phyloP scores from a whole-genome alignment of 92 coral and sea anemone genomes.

The Zoanthus sociatus region DNA sequence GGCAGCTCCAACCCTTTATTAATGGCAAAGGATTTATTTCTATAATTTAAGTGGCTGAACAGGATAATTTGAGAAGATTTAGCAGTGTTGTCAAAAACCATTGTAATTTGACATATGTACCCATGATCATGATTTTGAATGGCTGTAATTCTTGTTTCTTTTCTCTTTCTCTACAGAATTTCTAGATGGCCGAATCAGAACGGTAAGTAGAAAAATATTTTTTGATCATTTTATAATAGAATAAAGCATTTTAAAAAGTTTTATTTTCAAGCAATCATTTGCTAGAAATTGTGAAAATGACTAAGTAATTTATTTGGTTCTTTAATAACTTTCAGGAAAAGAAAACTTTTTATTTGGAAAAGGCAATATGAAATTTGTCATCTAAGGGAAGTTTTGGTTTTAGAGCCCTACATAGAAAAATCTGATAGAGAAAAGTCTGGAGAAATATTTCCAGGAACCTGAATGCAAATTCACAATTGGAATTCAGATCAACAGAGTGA shows the following conservation, averaged over 20 bases:
- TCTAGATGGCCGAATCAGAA: not conserved
- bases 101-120: not conserved
- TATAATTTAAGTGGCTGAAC: too few species aligned
- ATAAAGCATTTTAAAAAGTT: not conserved
- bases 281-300: not conserved
- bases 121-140: not conserved
- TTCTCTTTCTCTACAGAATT: not conserved
- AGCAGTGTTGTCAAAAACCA: not conserved
- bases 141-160: not conserved
- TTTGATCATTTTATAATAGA: not conserved
- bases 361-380: not conserved
- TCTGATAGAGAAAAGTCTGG: conserved; percentile 3
- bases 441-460: not conserved
- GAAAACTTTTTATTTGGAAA: conserved; percentile 5
- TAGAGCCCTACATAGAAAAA: not conserved
- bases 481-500: not conserved
- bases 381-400: not conserved
- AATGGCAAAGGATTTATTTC: too few species aligned
- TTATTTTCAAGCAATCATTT: not conserved
- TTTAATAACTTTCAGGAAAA: not conserved
- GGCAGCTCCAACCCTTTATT: not conserved
- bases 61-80: too few species aligned
- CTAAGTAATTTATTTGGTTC: not conserved
- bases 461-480: not conserved
- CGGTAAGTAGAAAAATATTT: not conserved